Conservation (phyloP, 2,888 invertebrate species). For the Oligia latruncula region DNA sequence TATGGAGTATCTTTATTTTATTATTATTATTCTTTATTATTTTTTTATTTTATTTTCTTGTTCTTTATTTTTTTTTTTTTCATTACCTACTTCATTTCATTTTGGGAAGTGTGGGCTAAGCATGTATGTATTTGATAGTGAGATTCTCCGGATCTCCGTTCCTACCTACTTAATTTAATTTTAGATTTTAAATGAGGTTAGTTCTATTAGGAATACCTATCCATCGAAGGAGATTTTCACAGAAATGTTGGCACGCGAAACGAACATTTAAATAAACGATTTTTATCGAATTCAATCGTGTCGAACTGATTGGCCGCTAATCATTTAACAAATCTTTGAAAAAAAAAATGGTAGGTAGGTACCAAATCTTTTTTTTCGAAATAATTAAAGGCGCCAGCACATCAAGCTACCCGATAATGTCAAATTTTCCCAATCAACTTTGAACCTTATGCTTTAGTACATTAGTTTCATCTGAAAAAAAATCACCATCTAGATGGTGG, state of each 20-base stretch:
- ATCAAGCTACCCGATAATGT: too few species aligned
- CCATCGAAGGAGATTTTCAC: background rate
- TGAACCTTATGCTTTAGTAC: too few species aligned
- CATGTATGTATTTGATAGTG: background rate
- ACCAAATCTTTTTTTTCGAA: background rate
- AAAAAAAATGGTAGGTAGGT: background rate
- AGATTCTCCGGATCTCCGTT: background rate
- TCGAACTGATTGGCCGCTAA: background rate
- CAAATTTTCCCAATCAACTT: too few species aligned
- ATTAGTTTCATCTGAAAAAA: background rate
- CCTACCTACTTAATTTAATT: background rate
- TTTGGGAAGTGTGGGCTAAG: background rate
- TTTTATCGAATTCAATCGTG: conserved; percentile 17
- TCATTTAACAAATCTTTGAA: background rate
- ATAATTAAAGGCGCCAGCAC: too few species aligned
- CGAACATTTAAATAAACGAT: background rate
- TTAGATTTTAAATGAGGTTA: background rate
- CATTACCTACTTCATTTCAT: background rate
- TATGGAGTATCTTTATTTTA: too few species aligned
- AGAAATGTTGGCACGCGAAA: conserved; percentile 10
- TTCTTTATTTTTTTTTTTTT: too few species aligned
- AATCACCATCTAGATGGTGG: background rate
- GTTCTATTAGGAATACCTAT: background rate
- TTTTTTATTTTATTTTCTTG: too few species aligned
- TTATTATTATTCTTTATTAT: too few species aligned